These are phyloP conservation scores for Drosophila obscura DNA, from an alignment of 1,140 invertebrate species.

Conservation along the genomic window DNA sequence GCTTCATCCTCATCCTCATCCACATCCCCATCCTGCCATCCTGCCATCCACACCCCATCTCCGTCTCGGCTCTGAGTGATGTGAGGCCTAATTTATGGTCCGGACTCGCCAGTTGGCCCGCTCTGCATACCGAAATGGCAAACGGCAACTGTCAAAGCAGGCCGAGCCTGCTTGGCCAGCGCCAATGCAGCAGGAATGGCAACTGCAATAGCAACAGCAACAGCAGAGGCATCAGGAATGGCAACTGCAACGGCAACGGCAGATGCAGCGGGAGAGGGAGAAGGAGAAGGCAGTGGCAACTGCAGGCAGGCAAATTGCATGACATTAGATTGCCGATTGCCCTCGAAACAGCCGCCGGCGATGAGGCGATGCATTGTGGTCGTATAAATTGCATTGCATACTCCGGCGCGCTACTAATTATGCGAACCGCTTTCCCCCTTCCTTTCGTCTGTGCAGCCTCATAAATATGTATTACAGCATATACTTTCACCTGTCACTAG, in stretches of 20 bases:
- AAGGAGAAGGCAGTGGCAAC: slow-evolving; percentile 3
- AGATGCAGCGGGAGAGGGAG: not conserved
- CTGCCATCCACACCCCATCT: slow-evolving; percentile 6
- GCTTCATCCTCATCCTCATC: slow-evolving; percentile 13
- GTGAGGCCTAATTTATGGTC: slow-evolving; percentile 65
- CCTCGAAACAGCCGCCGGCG: slow-evolving; percentile 7
- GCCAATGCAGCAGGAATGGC: no score
- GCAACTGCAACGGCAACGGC: slow-evolving; percentile 1
- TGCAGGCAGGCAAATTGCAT: slow-evolving; percentile 51
- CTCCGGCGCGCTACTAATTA: slow-evolving; percentile 62
- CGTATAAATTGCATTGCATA: slow-evolving; percentile 51
- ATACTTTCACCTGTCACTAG: slow-evolving; percentile 66
- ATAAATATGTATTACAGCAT: slow-evolving; percentile 61
- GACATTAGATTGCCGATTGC: slow-evolving; percentile 53
- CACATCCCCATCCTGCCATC: slow-evolving; percentile 1
- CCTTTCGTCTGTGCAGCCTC: slow-evolving; percentile 12
- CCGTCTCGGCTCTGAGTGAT: slow-evolving; percentile 51
- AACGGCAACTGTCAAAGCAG: slow-evolving; percentile 68
- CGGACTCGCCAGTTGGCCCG: slow-evolving; percentile 24
- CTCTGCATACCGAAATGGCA: slow-evolving; percentile 56
- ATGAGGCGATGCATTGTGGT: slow-evolving; percentile 17
- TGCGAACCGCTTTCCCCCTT: slow-evolving; percentile 32
- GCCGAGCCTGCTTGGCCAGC: not conserved
- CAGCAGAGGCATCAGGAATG: not conserved
- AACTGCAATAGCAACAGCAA: slow-evolving; percentile 23